Evolutionary conservation across 1,140 invertebrate genomes (phyloP).

Genomic region (Drosophila tani): DNA sequence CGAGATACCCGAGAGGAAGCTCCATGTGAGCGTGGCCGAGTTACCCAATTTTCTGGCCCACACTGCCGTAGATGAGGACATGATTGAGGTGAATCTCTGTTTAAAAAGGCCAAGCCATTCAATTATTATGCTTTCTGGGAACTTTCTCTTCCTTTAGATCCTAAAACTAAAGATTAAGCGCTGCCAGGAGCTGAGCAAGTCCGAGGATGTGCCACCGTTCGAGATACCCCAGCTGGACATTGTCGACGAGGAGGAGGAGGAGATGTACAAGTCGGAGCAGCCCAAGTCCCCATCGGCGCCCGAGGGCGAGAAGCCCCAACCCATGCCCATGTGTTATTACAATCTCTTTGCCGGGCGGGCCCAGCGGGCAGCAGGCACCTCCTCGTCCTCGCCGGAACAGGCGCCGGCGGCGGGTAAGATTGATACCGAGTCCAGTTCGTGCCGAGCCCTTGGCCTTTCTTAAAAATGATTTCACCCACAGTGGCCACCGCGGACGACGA

Average conservation of each 20-base stretch:
- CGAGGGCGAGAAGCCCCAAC: conserved; percentile 80
- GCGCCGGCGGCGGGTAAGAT: conserved; percentile 74
- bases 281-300: conserved; percentile 64
- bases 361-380: conserved; percentile 72
- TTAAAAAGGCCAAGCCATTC: neutral
- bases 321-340: conserved; percentile 84
- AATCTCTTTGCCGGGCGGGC: conserved; percentile 80
- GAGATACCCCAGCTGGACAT: conserved; percentile 73
- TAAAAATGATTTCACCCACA: conserved; percentile 15
- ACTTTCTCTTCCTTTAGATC: conserved; percentile 45
- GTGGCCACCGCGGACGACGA: conserved; percentile 90
- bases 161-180: conserved; percentile 76
- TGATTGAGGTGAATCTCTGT: conserved; percentile 64
- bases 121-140: neutral
- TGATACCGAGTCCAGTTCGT: conserved; percentile 6
- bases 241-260: conserved; percentile 70
- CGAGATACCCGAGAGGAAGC: conserved; percentile 58
- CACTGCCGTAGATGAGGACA: conserved; percentile 71
- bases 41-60: conserved; percentile 73
- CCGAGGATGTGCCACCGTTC: conserved; percentile 56
- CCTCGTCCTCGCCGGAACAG: conserved; percentile 82
- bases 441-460: neutral
- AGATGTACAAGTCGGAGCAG: conserved; percentile 50
- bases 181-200: conserved; percentile 76
- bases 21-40: conserved; percentile 67